Evolutionary conservation across 2,113 vertebrate genomes (phyloP).

Genomic region (Mesembrinibis cayennensis): DNA sequence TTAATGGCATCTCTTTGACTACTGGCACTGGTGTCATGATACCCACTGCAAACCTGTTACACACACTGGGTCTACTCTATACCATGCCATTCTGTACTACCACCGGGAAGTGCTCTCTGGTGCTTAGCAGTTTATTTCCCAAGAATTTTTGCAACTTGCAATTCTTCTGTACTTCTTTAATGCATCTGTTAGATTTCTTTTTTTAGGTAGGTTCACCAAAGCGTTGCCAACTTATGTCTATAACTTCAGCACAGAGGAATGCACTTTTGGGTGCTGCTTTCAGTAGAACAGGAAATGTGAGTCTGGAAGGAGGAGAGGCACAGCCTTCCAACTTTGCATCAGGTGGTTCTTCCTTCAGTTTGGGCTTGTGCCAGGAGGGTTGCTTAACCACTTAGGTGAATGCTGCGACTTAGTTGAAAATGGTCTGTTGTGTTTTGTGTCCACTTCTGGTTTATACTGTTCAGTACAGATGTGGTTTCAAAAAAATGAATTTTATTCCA

Average conservation of each 20-base stretch:
- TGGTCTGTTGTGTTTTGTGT: neutral
- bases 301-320: neutral
- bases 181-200: neutral
- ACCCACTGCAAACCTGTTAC: neutral
- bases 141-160: neutral
- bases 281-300: slow-evolving; percentile 16
- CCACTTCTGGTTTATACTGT: neutral
- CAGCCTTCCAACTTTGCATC: neutral
- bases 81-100: rapidly evolving
- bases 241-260: neutral
- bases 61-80: neutral
- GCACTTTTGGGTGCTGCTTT: neutral
- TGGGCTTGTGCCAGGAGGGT: neutral
- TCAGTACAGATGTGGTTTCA: neutral
- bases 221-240: rapidly evolving
- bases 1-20: neutral
- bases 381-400: neutral
- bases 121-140: neutral
- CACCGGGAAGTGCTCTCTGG: neutral
- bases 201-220: neutral
- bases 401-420: neutral
- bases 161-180: neutral
- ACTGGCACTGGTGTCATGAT: neutral
- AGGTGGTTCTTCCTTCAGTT: neutral
- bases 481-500: neutral